Base-by-base conservation (phyloP, 2,797 vertebrate genomes). In the Molossus alvarezi region DNA sequence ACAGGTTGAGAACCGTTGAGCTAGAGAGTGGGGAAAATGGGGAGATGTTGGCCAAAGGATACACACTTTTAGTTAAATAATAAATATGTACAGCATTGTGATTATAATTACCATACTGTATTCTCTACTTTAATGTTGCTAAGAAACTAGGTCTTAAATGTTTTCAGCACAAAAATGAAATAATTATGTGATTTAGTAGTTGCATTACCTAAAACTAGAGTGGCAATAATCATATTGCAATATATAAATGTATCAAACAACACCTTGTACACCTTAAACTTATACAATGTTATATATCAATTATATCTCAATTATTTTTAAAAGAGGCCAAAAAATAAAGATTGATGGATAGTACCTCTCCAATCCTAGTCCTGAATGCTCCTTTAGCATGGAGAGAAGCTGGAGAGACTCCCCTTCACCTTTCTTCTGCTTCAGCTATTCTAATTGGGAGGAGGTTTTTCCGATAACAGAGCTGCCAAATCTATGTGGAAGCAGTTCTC, bases 81-180 rank as follows among this genome's bases (percentile, higher is more conserved):
- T 23, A 21, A 41, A 9, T 53, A 27, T 23, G 41, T 15, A 80
- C 5, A 60, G 33, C 20, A 60, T 37, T 29, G 23, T 62, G 12
- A 83, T 73, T 64, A 64, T 5, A 7, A 25, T n/a, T 29, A 62
- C 45, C 25, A 13, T 23, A 37, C 13, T 82, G 23, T 23, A 27
- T 71, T 51, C 11, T 62, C 4, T 53, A 71, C 41, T 72, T 81
- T 20, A 64, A 41, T 53, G 23, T 7, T 82, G 67, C 67, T 51
- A 83, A 53, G 41, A 83, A 41, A 91, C 67, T 64, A 33, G 65
- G 41, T 72, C 37, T 93, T 93, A 81, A 73, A 73, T n/a, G 10
- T 73, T 93, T 5, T 64, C 25, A 80, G 25, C 55, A 87, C 6
- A 41, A 62, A 0, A 53, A 57, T 72, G 17, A 55, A 13, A 57